Evolutionary conservation across 1,140 invertebrate species (phyloP).

Genomic region (Drosophila ogumai): DNA sequence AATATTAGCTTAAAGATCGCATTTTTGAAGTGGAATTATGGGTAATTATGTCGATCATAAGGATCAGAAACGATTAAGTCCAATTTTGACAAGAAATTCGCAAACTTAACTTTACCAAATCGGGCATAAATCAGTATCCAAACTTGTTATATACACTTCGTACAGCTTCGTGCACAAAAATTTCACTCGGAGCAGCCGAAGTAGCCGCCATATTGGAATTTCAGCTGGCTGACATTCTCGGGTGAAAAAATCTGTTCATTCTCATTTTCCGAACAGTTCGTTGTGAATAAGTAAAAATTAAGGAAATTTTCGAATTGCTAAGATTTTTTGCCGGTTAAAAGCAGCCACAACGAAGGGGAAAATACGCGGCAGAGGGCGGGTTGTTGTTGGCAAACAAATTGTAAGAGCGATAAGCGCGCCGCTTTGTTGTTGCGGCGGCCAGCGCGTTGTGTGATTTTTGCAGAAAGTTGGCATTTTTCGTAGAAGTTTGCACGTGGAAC

Average conservation of each 20-base stretch:
- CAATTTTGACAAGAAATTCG: background rate
- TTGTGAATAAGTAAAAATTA: slow-evolving; percentile 1
- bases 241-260: slow-evolving; percentile 51
- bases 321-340: slow-evolving; percentile 8
- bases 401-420: slow-evolving; percentile 18
- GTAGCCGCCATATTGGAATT: slow-evolving; percentile 65
- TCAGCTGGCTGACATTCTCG: slow-evolving; percentile 42
- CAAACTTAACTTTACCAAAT: background rate
- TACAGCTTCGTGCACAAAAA: background rate
- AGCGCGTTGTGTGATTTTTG: slow-evolving; percentile 1
- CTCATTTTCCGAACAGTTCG: background rate
- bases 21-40: background rate
- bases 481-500: slow-evolving; percentile 29
- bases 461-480: slow-evolving; percentile 1
- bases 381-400: slow-evolving; percentile 14
- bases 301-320: background rate
- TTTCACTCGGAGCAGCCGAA: slow-evolving; percentile 45
- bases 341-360: background rate
- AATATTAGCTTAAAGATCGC: background rate
- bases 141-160: slow-evolving; percentile 56
- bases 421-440: slow-evolving; percentile 20
- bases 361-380: background rate
- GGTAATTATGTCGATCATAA: background rate
- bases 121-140: background rate
- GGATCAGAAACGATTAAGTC: background rate